These are phyloP conservation scores for Hormiphora californensis DNA, from an alignment of 37 sponge, comb jelly and placozoan species.

Conservation along the genomic window DNA sequence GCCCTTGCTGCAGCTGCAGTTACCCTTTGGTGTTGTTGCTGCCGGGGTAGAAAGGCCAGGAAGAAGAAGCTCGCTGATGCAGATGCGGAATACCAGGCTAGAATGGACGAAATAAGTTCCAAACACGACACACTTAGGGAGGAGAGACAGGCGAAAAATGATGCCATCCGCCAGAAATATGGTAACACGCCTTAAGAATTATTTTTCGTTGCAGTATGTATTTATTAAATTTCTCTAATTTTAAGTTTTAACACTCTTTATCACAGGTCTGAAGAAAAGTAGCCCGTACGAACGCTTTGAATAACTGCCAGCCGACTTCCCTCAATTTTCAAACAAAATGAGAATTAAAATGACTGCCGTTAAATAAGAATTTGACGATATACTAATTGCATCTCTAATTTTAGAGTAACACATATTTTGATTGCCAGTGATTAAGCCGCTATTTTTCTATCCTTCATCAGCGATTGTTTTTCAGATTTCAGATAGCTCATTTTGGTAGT, in stretches of 20 bases:
- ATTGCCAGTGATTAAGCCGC: no score
- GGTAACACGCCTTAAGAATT: not conserved
- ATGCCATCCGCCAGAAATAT: constrained; percentile 22
- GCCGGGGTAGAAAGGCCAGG: constrained; percentile 2
- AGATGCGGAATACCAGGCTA: not conserved
- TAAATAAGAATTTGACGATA: no score
- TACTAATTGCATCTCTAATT: no score
- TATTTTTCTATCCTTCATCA: no score
- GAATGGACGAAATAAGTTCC: not conserved
- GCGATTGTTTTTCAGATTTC: no score
- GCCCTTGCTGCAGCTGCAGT: not conserved
- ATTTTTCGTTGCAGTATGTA: not conserved
- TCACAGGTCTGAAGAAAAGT: constrained; percentile 8
- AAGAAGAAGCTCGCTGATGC: not conserved
- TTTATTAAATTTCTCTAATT: not conserved
- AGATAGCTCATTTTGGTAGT: no score
- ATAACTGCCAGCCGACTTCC: no score
- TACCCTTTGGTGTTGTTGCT: constrained; percentile 17
- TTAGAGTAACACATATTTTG: no score
- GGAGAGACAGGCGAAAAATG: not conserved
- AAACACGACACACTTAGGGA: not conserved
- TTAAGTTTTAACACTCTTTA: not conserved
- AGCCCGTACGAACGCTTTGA: not conserved
- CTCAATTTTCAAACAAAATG: no score
- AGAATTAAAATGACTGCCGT: no score